Base-by-base conservation (phyloP, 2,113 vertebrate genomes). In the Trematocara macrostoma region DNA sequence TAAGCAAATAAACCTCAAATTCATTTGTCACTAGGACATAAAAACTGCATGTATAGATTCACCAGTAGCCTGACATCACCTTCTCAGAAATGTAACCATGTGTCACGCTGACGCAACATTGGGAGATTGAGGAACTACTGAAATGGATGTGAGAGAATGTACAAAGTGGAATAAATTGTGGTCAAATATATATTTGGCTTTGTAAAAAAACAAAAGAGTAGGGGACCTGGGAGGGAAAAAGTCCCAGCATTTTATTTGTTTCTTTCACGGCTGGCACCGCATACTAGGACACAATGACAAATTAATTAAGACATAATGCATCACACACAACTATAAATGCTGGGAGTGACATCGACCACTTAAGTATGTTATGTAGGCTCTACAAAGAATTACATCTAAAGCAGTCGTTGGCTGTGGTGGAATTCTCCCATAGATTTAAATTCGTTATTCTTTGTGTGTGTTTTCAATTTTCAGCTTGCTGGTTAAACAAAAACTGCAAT, bases 51-150 rank as follows among this genome's bases (percentile, higher is more conserved):
- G 40, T 47, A 45, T 16, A 16, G 12, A 38, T 12, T 67, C 34
- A 3, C 59, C 1, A 0, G 6, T 64, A 64, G 34, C 31, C 2
- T 64, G 59, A 64, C 31, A 64, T 64, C 6, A 0, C 16, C 59
- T 64, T 61, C 3, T 35, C 59, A 64, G 31, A 64, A 64, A 38
- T n/a, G 31, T 64, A 3, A 38, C 16, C 29, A n/a, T 11, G 16
- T 64, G 59, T 64, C 16, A 18, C 2, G 2, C 10, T 64, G 1
- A 64, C 2, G 0, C 34, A 38, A 38, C 59, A 64, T 64, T 38
- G 18, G 59, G 34, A 64, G 16, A 64, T 64, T 38, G 16, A 64
- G 31, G 6, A 38, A 64, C 31, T 38, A n/a, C 34, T 35, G 16
- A 35, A 64, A 64, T 64, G 59, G 31, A 11, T 64, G 59, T 38